phyloP scores from a whole-genome alignment of 2,113 vertebrate species.

The Arizona elegans region DNA sequence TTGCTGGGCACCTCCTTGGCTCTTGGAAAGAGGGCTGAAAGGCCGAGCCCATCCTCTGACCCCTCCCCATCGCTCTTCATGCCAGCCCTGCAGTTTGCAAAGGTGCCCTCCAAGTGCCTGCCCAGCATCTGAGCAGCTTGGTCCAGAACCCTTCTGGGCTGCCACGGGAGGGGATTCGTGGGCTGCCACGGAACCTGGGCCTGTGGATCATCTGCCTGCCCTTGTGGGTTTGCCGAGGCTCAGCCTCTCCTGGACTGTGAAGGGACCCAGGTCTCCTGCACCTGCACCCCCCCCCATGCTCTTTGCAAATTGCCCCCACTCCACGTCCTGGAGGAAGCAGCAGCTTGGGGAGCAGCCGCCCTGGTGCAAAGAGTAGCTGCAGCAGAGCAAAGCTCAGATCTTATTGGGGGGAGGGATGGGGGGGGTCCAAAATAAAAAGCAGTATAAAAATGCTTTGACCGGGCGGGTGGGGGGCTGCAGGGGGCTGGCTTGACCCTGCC shows the following conservation, averaged over 20 bases:
- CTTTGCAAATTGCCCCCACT: background rate
- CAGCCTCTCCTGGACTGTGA: background rate
- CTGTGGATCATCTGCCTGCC: background rate
- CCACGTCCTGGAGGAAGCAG: background rate
- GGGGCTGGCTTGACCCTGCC: background rate
- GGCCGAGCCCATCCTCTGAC: no score
- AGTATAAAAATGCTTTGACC: background rate
- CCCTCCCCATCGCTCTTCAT: background rate
- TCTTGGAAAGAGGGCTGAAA: background rate
- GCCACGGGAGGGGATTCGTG: background rate
- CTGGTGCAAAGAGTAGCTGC: background rate
- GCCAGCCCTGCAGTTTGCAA: background rate
- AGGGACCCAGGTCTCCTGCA: background rate
- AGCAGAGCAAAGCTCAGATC: background rate
- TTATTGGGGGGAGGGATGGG: background rate
- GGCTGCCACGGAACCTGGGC: background rate
- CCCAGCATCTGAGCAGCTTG: background rate
- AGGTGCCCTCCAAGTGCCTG: background rate
- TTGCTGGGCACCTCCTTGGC: background rate
- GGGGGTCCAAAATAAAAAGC: background rate
- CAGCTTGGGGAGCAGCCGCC: accelerated
- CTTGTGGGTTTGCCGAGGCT: background rate
- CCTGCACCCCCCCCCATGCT: background rate
- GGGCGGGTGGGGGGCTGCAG: background rate
- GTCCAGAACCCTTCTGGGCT: background rate